phyloP scores from a whole-genome alignment of 1,140 invertebrate genomes.

The Maniola jurtina region DNA sequence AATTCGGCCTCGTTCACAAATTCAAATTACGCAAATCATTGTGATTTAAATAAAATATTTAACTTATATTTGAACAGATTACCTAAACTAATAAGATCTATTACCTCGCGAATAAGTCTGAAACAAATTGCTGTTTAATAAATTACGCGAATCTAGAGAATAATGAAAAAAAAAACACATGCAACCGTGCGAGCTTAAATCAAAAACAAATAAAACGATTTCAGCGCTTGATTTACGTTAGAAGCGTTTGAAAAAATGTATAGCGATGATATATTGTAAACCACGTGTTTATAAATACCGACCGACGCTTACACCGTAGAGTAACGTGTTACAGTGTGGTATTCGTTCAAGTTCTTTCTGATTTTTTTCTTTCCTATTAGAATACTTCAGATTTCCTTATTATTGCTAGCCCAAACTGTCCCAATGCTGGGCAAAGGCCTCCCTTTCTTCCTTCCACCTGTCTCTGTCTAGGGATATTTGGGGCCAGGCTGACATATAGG shows the following conservation, averaged over 20 bases:
- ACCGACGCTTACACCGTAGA: slow-evolving; percentile 25
- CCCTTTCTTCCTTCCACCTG: no score
- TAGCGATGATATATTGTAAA: slow-evolving; percentile 27
- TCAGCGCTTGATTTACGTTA: slow-evolving; percentile 20
- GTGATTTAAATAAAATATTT: not conserved
- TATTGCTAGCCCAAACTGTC: no score
- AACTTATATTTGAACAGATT: not conserved
- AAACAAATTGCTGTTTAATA: slow-evolving; percentile 8
- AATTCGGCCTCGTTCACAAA: no score
- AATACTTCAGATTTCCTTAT: no score
- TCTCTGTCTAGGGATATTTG: no score
- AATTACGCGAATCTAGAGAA: slow-evolving; percentile 16
- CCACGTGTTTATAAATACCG: slow-evolving; percentile 24
- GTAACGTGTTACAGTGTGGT: not conserved
- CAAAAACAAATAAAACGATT: slow-evolving; percentile 27
- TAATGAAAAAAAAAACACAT: slow-evolving; percentile 15
- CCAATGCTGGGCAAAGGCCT: no score
- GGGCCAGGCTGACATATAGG: no score
- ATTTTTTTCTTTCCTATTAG: no score
- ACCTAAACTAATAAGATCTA: not conserved
- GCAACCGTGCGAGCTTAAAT: slow-evolving; percentile 17
- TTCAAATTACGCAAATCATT: no score
- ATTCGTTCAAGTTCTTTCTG: no score
- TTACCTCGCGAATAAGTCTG: slow-evolving; percentile 6
- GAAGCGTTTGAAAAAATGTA: slow-evolving; percentile 21